These are phyloP conservation scores for Augochlora pura DNA, from an alignment of 1,140 invertebrate species.

Conservation along the genomic window DNA sequence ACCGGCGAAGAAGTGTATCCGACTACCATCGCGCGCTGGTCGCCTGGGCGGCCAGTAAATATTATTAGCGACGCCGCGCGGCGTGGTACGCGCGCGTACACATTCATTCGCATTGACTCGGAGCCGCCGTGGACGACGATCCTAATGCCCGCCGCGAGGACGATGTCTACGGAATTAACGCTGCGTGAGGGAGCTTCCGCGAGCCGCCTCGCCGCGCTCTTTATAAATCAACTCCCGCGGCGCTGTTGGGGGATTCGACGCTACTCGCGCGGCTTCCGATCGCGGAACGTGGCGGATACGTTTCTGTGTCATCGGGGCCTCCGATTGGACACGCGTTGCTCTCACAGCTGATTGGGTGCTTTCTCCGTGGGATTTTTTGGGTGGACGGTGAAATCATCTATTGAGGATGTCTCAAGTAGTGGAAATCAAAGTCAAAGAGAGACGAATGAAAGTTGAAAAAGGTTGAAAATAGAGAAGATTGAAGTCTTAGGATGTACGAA, in stretches of 20 bases:
- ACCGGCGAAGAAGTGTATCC: conserved; percentile 56
- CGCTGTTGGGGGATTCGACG: conserved; percentile 26
- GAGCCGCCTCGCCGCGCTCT: conserved; percentile 21
- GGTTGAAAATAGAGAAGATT: no score
- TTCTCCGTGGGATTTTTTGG: no score
- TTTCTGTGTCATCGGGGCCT: background rate
- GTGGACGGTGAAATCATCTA: no score
- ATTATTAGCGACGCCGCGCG: conserved; percentile 53
- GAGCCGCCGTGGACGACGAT: conserved; percentile 35
- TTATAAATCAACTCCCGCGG: conserved; percentile 59
- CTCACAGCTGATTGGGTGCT: background rate
- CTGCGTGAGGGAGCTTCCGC: conserved; percentile 32
- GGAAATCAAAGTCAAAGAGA: no score
- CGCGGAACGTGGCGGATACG: background rate
- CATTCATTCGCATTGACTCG: conserved; percentile 15
- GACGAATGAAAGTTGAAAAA: no score
- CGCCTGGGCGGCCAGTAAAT: conserved; percentile 50
- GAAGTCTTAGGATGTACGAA: no score
- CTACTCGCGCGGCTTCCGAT: conserved; percentile 34
- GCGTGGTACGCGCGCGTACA: conserved; percentile 8
- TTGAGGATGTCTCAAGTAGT: no score
- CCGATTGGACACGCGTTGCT: background rate
- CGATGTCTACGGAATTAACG: conserved; percentile 62
- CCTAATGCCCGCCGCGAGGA: conserved; percentile 39
- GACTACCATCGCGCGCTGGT: conserved; percentile 47